A percentile compares a stretch with the other conserved stretches of the same genome.
Evolutionary conservation across 2,888 invertebrate species (phyloP).

Genomic region (Halocaridina rubra): DNA sequence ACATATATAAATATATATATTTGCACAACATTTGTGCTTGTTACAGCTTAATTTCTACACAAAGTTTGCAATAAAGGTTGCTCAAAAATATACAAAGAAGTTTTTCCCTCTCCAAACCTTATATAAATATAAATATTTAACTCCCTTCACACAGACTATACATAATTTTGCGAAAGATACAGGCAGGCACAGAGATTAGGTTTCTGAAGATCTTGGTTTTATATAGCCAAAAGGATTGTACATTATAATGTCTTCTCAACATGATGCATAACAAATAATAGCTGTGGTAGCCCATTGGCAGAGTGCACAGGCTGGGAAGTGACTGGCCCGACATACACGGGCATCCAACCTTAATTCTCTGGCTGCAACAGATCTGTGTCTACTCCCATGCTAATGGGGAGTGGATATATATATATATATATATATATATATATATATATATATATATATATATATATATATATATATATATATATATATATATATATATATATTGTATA

Average conservation of each 20-base stretch:
- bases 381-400: background rate
- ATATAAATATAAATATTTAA: no score
- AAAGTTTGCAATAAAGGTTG: slow-evolving; percentile 60
- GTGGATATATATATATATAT: background rate
- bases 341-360: background rate
- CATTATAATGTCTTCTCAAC: no score
- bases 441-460: background rate
- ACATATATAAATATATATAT: slow-evolving; percentile 24
- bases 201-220: no score
- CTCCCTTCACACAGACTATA: no score
- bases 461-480: background rate
- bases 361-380: background rate
- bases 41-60: slow-evolving; percentile 60
- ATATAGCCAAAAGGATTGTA: no score
- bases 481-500: no score
- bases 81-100: slow-evolving; percentile 48
- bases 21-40: slow-evolving; percentile 62
- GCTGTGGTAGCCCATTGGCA: no score
- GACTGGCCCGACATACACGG: background rate
- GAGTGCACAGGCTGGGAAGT: no score
- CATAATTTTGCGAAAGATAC: no score
- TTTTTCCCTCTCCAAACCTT: no score
- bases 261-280: no score
- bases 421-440: background rate
- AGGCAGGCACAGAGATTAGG: no score